These are phyloP conservation scores for Crossocerus cetratus DNA, from an alignment of 2,888 invertebrate genomes.

Conservation along the genomic window DNA sequence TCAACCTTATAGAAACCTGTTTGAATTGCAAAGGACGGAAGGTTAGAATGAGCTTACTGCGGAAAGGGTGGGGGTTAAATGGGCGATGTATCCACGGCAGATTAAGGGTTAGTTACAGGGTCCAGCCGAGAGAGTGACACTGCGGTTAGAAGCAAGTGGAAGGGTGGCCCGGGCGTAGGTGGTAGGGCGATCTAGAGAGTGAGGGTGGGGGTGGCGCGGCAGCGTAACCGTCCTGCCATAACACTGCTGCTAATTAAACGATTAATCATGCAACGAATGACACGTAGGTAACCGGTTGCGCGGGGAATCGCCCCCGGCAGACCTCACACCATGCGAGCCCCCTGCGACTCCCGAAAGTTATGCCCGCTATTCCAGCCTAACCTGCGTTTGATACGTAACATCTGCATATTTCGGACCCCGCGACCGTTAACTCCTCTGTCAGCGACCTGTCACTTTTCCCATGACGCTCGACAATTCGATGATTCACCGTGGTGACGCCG, in stretches of 20 bases:
- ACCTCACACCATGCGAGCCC: slow-evolving; percentile 38
- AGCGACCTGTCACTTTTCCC: too few relatives aligned
- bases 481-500: too few relatives aligned
- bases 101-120: slow-evolving; percentile 54
- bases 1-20: too few relatives aligned
- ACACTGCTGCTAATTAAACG: slow-evolving; percentile 76
- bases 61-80: too few relatives aligned
- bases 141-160: slow-evolving; percentile 18
- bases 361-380: slow-evolving; percentile 50
- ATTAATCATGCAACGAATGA: slow-evolving; percentile 76
- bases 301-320: slow-evolving; percentile 61
- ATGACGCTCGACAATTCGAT: too few relatives aligned
- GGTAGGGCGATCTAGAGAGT: slow-evolving; percentile 18
- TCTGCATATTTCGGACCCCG: slow-evolving; percentile 55
- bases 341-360: slow-evolving; percentile 51
- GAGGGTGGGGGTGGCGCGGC: background rate
- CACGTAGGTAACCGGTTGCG: slow-evolving; percentile 69
- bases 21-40: too few relatives aligned
- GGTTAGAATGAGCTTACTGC: too few relatives aligned
- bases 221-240: slow-evolving; percentile 69
- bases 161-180: slow-evolving; percentile 11
- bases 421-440: too few relatives aligned
- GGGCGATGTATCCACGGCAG: too few relatives aligned
- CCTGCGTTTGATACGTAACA: slow-evolving; percentile 60
- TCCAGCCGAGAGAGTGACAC: background rate